Evolutionary conservation across 2,113 vertebrate species (phyloP).

Genomic region (Myiozetetes cayanensis): DNA sequence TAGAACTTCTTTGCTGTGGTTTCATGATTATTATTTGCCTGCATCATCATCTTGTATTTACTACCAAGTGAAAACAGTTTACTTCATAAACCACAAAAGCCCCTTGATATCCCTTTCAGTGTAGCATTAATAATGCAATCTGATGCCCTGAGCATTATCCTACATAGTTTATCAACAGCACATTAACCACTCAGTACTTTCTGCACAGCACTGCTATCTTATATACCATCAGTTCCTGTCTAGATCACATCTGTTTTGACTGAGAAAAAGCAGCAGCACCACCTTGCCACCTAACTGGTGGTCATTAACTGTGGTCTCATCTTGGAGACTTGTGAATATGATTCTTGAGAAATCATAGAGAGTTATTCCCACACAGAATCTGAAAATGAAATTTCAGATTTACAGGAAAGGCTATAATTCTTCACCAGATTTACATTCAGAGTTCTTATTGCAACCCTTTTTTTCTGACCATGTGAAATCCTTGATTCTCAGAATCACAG

Average conservation of each 20-base stretch:
- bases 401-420: background rate
- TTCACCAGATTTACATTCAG: background rate
- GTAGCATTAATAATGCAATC: constrained; percentile 62
- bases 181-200: constrained; percentile 32
- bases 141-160: background rate
- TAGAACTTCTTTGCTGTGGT: constrained; percentile 10
- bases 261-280: background rate
- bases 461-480: background rate
- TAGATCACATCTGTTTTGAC: background rate
- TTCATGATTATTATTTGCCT: constrained; percentile 41
- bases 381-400: background rate
- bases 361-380: background rate
- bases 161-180: constrained; percentile 41
- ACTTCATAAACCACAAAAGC: constrained; percentile 63
- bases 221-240: background rate
- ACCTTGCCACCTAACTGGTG: background rate
- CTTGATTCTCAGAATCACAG: background rate
- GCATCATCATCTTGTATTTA: constrained; percentile 45
- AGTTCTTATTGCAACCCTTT: background rate
- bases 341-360: background rate
- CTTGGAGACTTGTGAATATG: background rate
- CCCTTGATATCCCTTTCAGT: constrained; percentile 29
- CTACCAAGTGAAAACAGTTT: constrained; percentile 61
- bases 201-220: background rate
- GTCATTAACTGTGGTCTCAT: background rate